Base-by-base conservation (phyloP, 2,797 vertebrate species). In the Lagodon rhomboides region DNA sequence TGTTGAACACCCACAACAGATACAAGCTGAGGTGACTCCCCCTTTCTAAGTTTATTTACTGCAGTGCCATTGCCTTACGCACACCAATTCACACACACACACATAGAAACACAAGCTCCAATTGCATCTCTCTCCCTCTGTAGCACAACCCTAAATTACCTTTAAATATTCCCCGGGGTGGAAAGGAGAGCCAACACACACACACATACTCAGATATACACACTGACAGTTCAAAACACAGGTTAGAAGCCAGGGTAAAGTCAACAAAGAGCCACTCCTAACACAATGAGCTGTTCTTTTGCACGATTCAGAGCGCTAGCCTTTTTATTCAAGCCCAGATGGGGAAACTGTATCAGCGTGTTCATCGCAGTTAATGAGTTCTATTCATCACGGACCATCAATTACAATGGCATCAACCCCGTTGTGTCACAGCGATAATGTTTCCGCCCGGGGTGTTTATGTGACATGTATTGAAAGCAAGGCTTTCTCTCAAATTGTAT, bases 141-240 rank as follows among this genome's bases (percentile, higher is more conserved):
- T 54, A 80, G 87, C 59, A 80, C 66, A 92, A 85, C 75, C 85
- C 71, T 73, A 86, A 89, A 90, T 91, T 91, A 89, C 83, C 62
- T 74, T 79, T 77, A 87, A 90, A 91, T 84, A 84, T 82, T 90
- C 86, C 81, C 73, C n/a, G 15, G 76, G 30, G 83, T 84, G 60
- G 64, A 84, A 82, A 77, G 25, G 20, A 62, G 51, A 82, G 70
- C 63, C 68, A 70, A 72, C 61, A 75, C 59, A 85, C 69, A 79
- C 75, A 62, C 47, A 30, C 65, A 68, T 55, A 64, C 30, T 20
- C 8, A 74, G 27, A 46, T 11, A 55, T 4, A 59, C 34, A 78
- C 30, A 46, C 27, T 46, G 38, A 44, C 10, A n/a, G 22, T 10
- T 20, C 43, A 68, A 77, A 83, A 90, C 80, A 86, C 74, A 30